Base-by-base conservation (phyloP, 2,113 vertebrate genomes). In the Pao palembangensis region DNA sequence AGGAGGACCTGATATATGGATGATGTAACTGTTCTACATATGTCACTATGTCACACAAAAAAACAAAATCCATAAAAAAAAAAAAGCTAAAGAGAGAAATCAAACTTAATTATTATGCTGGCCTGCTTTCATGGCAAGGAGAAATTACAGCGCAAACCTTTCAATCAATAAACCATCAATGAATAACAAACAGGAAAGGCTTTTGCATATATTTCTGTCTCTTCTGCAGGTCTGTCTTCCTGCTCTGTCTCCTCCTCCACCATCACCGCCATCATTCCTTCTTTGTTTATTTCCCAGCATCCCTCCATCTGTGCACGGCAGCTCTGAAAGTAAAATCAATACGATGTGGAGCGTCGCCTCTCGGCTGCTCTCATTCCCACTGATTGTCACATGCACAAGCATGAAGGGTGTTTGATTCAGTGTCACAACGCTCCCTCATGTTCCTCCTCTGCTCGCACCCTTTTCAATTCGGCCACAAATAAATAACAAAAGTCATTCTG, bases 311-410 rank as follows among this genome's bases (percentile, higher is more conserved):
- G 64, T 17, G 60, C 46, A 66, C 64, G 43, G 57, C 71, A 70
- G 67, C 53, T 59, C 55, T 51, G 20, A 65, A 57, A 63, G 64
- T 71, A 48, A 70, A 80, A 82, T 86, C 84, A 76, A 84, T 81
- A 72, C 4, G 54, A 53, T 59, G 63, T 72, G 59, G 71, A 76
- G 61, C 65, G 71, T 47, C 60, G 58, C 57, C 64, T 75, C 70
- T 71, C 71, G 52, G 74, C 67, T 54, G 57, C 69, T 55, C 58
- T 79, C 61, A 53, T 43, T 65, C 54, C 7, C 46, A 59, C 55
- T 43, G 46, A 74, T 59, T 65, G 68, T 66, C 56, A 69, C 58
- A 58, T 54, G 63, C 23, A 17, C 28, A 52, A n/a, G 61, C 18
- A 65, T 18, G 46, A 64, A 55, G 64, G 58, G 61, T 62, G n/a